Base-by-base conservation (phyloP, 2,797 vertebrate genomes). In the Valencia hispanica region DNA sequence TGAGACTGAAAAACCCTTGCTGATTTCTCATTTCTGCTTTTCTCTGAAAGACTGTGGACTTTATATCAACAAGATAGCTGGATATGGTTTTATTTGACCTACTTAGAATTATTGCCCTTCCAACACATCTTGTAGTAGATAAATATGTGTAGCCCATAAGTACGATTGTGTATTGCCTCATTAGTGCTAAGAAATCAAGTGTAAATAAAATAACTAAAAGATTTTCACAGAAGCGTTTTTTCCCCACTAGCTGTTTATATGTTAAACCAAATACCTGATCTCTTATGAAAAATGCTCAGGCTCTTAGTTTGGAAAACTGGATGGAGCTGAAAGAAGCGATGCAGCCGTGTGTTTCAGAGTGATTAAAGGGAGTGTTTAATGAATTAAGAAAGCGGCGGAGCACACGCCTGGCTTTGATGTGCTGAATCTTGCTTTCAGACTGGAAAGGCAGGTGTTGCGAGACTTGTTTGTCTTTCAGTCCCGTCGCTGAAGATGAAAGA, bases 331-430 rank as follows among this genome's bases (percentile, higher is more conserved):
- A 75, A 75, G 57, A 66, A 75, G 55, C 3, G 65, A 77, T 68
- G 78, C 45, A 82, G 57, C 27, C 27, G 78, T 48, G 57, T 43
- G 55, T 66, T 77, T 77, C 48, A 59, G 50, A 63, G 84, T 81
- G 86, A 89, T 87, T 86, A 89, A 89, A 86, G 77, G 74, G 77
- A 65, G 70, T 69, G 41, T 85, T 89, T 86, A 88, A 88, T 82
- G 80, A 87, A 87, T 88, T 48, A 77, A 32, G 87, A 88, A 41
- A 78, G 66, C 81, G 75, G 75, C 72, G 22, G 73, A 79, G 79
- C 70, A 55, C 22, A 59, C 75, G 69, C 22, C 57, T 68, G 80
- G 36, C 79, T 86, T 89, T 88, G 88, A 89, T 86, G 83, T 88
- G 78, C 70, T 75, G 79, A 84, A 75, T 76, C 66, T 65, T 84